These are phyloP conservation scores for Lanius ludovicianus DNA, from an alignment of 2,113 vertebrate genomes.

Conservation along the genomic window DNA sequence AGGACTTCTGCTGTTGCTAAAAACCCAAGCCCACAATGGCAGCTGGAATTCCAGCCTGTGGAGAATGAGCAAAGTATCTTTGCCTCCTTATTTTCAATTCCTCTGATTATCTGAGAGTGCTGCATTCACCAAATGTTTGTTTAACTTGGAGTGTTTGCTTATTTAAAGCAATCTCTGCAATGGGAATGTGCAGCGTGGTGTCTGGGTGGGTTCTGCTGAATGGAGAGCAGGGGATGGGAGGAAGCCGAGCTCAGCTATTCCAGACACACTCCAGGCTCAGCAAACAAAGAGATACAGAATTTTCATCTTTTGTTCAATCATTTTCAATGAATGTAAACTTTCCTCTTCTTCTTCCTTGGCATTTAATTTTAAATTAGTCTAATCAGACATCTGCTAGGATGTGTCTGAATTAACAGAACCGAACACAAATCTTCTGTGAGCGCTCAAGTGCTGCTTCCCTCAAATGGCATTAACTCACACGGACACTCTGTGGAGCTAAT, in stretches of 20 bases:
- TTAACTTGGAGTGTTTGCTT: slow-evolving; percentile 12
- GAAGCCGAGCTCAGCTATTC: neutral
- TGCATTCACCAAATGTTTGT: neutral
- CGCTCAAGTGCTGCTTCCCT: neutral
- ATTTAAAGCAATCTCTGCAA: neutral
- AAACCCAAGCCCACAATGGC: fast-evolving
- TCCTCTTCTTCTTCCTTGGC: neutral
- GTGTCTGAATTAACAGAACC: neutral
- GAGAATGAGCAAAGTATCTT: neutral
- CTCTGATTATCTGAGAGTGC: neutral
- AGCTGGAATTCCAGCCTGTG: neutral
- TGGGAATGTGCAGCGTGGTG: neutral
- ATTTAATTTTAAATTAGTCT: slow-evolving; percentile 45
- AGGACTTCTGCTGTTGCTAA: neutral
- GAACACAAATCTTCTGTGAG: neutral
- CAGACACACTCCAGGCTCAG: neutral
- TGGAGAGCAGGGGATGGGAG: neutral
- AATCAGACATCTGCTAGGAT: slow-evolving; percentile 45
- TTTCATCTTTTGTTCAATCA: neutral
- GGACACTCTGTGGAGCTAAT: slow-evolving; percentile 9
- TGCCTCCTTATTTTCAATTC: neutral
- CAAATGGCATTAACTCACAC: neutral
- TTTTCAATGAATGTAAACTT: neutral
- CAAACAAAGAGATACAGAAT: neutral
- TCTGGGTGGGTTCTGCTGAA: neutral